Conservation (phyloP, 2,113 vertebrate species). For the Trichechus manatus region DNA sequence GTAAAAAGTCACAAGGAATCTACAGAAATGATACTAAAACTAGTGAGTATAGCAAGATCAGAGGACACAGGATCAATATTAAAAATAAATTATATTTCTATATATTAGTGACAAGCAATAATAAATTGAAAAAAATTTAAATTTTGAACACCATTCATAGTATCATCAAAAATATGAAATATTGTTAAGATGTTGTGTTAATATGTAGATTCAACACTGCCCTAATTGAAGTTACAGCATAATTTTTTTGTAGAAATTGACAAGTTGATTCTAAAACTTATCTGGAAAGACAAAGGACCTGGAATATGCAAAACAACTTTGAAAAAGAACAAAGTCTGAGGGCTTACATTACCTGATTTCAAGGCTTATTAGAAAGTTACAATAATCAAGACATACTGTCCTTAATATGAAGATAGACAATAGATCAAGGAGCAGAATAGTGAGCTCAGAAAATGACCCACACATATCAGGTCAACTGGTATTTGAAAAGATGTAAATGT, state of each 20-base stretch:
- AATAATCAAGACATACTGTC: constrained; percentile 23
- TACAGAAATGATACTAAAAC: constrained; percentile 15
- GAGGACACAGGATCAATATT: not conserved
- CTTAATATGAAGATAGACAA: not conserved
- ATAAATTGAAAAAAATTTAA: constrained; percentile 6
- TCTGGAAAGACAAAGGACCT: not conserved
- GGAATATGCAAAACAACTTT: constrained; percentile 42
- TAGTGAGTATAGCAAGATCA: constrained; percentile 20
- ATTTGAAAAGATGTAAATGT: not conserved
- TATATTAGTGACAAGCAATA: not conserved
- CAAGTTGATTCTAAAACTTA: constrained; percentile 13
- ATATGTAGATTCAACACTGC: not conserved
- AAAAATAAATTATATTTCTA: constrained; percentile 50
- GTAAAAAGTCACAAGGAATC: constrained; percentile 19
- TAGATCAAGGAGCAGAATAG: not conserved
- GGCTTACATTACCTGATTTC: not conserved
- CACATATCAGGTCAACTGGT: not conserved
- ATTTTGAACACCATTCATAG: too few relatives aligned
- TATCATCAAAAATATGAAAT: not conserved
- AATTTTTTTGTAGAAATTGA: constrained; percentile 27
- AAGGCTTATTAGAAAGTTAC: not conserved
- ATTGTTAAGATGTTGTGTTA: constrained; percentile 43
- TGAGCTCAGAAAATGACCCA: not conserved
- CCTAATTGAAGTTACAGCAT: not conserved
- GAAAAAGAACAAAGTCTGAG: not conserved